Base-by-base conservation (phyloP, 2,888 invertebrate genomes). In the Rhyacophila evoluta region DNA sequence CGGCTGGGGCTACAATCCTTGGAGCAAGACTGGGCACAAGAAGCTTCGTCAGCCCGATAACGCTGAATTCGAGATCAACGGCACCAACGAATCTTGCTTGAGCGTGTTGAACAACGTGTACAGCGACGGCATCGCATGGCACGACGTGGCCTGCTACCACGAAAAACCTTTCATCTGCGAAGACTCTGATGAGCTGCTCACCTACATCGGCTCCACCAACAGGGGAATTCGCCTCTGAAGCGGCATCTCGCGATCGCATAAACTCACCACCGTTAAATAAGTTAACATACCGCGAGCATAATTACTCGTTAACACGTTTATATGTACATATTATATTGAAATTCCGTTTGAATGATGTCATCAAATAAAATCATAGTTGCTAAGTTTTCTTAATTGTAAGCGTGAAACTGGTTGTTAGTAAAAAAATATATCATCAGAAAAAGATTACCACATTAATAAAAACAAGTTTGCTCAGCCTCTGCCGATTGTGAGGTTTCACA, bases 71-170 rank as follows among this genome's bases (percentile, higher is more conserved):
- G 96, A 96, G 85, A 96, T 96, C 87, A 96, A 96, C 88, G 92
- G 94, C 81, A 97, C 96, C 81, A 93, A 92, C 82, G 97, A 97
- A 87, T 96, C 97, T 38, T 97, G 97, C 85, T 87, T 97, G 84
- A 94, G 95, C 77, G 92, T 97, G 82, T 91, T 97, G 82, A 97
- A 97, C 91, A 97, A 97, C 87, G 97, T 97, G 5, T 97, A 97
- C 91, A 95, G 94, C 85, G 97, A 97, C 85, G 97, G 97, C 83
- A 95, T 97, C 86, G 95, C 95, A 83, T 97, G 97, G 97, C 97
- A 97, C 88, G 97, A 97, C 87, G 96, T 97, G 75, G 96, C 96
- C 83, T 97, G 97, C 87, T 96, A 97, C 87, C 97, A 97, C 88
- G 95, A 97, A 88, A 97, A 97, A 86, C 97, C 97, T 1, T 92